Conservation (phyloP, 2,888 invertebrate species). For the Ecdyonurus torrentis region DNA sequence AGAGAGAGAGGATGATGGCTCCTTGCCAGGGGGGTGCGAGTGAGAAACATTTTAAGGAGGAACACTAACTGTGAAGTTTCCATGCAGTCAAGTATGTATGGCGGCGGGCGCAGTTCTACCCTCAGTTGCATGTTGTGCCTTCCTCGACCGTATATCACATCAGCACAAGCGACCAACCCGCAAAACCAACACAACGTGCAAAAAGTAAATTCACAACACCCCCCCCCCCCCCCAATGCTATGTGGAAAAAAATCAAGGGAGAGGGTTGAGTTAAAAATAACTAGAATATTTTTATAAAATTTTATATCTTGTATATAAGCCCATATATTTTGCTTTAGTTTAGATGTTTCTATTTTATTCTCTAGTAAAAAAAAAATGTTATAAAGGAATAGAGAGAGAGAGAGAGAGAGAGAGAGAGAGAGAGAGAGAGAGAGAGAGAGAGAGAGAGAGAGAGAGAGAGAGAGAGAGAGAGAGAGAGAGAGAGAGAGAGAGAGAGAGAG, state of each 20-base stretch:
- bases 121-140: not conserved
- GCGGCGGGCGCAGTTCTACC: not conserved
- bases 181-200: not conserved
- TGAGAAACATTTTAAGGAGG: not conserved
- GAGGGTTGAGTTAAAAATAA: too few species aligned
- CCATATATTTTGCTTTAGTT: too few species aligned
- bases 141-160: not conserved
- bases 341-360: too few species aligned
- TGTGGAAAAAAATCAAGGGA: too few species aligned
- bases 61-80: not conserved
- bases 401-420: too few species aligned
- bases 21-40: not conserved
- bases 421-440: not conserved
- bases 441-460: not conserved
- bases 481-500: not conserved
- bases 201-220: not conserved
- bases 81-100: not conserved
- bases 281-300: too few species aligned
- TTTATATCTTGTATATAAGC: too few species aligned
- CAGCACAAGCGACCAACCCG: not conserved
- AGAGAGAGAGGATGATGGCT: not conserved
- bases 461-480: not conserved
- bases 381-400: too few species aligned
- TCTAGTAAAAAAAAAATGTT: too few species aligned
- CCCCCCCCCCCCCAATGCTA: too few species aligned